Percentiles rank a stretch among this genome's conserved stretches.
These are phyloP conservation scores for Ophiothrix spiculata DNA, from an alignment of 35 echinoderm and acorn worm species.

Conservation along the genomic window DNA sequence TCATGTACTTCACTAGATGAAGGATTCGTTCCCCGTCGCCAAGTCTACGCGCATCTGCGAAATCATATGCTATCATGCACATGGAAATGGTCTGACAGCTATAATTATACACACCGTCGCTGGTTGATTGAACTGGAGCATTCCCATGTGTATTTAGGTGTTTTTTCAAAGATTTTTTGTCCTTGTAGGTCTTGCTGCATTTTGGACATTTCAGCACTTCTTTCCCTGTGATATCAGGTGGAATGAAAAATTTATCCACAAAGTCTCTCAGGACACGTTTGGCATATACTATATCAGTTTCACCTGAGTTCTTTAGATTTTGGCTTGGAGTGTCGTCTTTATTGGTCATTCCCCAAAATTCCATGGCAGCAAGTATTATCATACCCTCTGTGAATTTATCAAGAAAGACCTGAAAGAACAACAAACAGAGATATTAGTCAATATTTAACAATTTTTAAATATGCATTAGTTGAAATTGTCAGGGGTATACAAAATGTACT, in stretches of 20 bases:
- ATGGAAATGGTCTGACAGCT: conserved; percentile 22
- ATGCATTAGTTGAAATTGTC: too few relatives aligned
- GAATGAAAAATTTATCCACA: neutral
- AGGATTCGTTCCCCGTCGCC: conserved; percentile 52
- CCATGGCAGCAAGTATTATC: conserved; percentile 44
- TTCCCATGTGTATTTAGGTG: too few relatives aligned
- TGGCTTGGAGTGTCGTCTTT: conserved; percentile 18
- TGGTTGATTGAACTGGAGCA: too few relatives aligned
- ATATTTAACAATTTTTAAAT: too few relatives aligned
- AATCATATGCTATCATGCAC: conserved; percentile 32
- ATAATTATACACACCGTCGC: too few relatives aligned
- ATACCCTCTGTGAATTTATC: conserved; percentile 53
- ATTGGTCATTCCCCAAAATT: conserved; percentile 53
- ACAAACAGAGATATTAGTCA: too few relatives aligned
- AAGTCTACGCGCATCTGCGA: conserved; percentile 31
- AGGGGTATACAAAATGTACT: too few relatives aligned
- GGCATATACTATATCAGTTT: neutral
- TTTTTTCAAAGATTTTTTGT: too few relatives aligned
- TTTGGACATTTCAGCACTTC: too few relatives aligned
- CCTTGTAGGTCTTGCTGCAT: too few relatives aligned
- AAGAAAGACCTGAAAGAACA: too few relatives aligned
- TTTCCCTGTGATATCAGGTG: neutral
- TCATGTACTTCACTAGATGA: conserved; percentile 34
- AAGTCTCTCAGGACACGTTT: neutral
- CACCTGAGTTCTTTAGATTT: conserved; percentile 35